Conservation (phyloP, 1,140 invertebrate species). For the Potamilus streckersoni region DNA sequence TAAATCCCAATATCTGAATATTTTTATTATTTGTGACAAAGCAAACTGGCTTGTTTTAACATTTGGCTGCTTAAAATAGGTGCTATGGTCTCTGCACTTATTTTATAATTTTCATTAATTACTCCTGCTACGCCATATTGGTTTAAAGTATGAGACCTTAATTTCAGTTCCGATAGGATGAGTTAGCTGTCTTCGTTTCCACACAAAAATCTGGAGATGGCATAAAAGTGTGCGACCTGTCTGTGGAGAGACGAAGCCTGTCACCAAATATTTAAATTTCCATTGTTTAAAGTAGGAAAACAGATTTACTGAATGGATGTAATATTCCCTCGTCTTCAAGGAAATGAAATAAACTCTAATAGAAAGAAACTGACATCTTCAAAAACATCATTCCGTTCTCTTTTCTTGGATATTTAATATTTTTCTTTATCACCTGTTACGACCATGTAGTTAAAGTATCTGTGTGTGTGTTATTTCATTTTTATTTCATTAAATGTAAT, state of each 20-base stretch:
- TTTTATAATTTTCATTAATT: not conserved
- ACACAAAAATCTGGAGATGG: constrained; percentile 19
- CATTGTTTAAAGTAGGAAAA: constrained; percentile 6
- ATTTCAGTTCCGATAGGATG: not conserved
- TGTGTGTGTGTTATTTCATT: no score
- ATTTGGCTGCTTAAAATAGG: no score
- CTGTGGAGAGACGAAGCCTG: constrained; percentile 13
- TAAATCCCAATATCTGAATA: no score
- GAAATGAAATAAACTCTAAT: constrained; percentile 9
- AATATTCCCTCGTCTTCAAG: constrained; percentile 3
- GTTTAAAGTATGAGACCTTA: not conserved
- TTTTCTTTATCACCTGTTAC: not conserved
- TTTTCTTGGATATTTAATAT: constrained; percentile 24
- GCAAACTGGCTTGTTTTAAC: no score
- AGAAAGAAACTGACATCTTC: constrained; percentile 10
- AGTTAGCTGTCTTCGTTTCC: constrained; percentile 1
- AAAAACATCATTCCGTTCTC: constrained; percentile 28
- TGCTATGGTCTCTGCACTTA: no score
- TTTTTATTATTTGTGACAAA: no score
- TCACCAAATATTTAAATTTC: constrained; percentile 13
- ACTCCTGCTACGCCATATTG: not conserved
- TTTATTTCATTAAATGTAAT: no score
- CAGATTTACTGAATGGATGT: constrained; percentile 15
- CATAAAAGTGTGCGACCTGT: constrained; percentile 10
- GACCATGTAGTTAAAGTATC: no score